phyloP scores from a whole-genome alignment of 2,797 vertebrate species.

The Hypotaenidia okinawae region DNA sequence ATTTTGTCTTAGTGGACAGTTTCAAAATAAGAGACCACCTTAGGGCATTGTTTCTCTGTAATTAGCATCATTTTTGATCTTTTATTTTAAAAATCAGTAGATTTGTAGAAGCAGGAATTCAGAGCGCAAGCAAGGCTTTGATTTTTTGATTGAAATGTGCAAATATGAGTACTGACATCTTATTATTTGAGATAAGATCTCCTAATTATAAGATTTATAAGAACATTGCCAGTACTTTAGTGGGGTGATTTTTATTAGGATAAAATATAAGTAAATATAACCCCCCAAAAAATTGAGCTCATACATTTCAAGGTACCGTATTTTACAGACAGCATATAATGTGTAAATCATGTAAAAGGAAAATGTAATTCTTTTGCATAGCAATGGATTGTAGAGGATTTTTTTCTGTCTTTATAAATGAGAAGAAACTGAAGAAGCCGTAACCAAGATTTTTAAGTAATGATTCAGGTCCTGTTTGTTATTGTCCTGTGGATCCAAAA shows the following conservation, averaged over 20 bases:
- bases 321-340: neutral
- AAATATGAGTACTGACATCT: constrained; percentile 29
- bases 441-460: neutral
- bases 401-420: neutral
- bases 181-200: neutral
- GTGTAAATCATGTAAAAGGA: neutral
- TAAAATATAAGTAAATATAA: constrained; percentile 7
- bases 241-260: neutral
- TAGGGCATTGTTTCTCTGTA: neutral
- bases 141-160: constrained; percentile 40
- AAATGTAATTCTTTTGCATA: neutral
- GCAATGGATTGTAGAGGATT: neutral
- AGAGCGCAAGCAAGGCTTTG: neutral
- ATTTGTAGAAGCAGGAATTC: neutral
- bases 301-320: neutral
- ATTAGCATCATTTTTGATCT: neutral
- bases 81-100: neutral
- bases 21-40: neutral
- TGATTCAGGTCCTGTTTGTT: neutral
- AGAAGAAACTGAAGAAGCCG: neutral
- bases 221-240: neutral
- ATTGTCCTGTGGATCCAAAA: neutral
- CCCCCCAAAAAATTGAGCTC: no score
- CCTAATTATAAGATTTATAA: neutral
- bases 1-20: neutral